Base-by-base conservation (phyloP, 2,113 vertebrate genomes). In the Microtus oregoni region DNA sequence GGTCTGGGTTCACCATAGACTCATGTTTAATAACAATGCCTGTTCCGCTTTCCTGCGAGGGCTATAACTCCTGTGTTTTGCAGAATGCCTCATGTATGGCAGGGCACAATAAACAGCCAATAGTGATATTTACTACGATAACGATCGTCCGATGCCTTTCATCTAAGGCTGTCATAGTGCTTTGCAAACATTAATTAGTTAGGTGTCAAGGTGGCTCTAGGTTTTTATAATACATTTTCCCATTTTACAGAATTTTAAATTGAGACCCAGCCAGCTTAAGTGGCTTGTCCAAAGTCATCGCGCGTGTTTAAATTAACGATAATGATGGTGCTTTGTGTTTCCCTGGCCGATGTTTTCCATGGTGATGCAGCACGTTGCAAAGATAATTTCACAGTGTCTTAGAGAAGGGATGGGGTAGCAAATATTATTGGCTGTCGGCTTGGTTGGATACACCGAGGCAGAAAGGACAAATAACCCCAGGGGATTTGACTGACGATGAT, bases 181-280 rank as follows among this genome's bases (percentile, higher is more conserved):
- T 78, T 67, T 50, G 95, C 89, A 97, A 94, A 97, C 83, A 94
- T 61, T 94, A 87, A 96, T 97, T 97, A 97, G 73, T 72, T 79
- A 89, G 76, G 86, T 30, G 67, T 95, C 50, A 76, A 58, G 65
- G 38, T 72, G 83, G 47, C 52, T 82, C 70, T 97, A 89, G 89
- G 89, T 77, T 97, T 97, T 94, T 92, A 91, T 3, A 88, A 68
- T 82, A 61, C 52, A 61, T 97, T 97, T 96, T 72, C 86, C 92
- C 76, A 96, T 93, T 97, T 97, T 97, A 97, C 67, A 96, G 97
- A 96, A 95, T 87, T 94, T 96, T 93, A 95, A 97, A 97, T 97
- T 77, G 89, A 86, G 92, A 97, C 86, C 94, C 94, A 96, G 86
- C 61, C 73, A 79, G 67, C 63, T 38, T 83, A 95, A 86, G 83